Percentiles rank a stretch among this genome's conserved stretches.
These are phyloP conservation scores for Drosophila paramelanica DNA, from an alignment of 2,888 invertebrate genomes.

Conservation along the genomic window DNA sequence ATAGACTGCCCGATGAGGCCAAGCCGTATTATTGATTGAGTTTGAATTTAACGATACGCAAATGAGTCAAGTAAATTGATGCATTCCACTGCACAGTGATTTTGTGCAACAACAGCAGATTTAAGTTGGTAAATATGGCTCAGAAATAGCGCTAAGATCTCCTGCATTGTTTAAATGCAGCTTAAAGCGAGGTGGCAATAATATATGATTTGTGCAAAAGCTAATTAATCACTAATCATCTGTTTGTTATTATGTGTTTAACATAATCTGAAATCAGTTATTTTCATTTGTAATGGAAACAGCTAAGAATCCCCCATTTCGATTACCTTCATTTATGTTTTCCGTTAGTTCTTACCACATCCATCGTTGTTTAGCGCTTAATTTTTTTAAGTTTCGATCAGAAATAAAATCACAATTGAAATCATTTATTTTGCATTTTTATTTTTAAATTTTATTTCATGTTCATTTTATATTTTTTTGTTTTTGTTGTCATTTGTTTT, in stretches of 20 bases:
- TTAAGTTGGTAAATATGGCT: not conserved
- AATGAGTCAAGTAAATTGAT: not conserved
- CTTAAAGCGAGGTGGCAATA: no score
- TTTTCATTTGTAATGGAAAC: no score
- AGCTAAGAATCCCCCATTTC: no score
- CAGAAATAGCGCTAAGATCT: no score
- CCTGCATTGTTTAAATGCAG: no score
- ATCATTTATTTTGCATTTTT: constrained; percentile 50
- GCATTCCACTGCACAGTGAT: not conserved
- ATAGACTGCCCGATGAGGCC: not conserved
- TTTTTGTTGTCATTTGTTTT: constrained; percentile 41
- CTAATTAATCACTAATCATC: no score
- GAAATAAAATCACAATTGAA: not conserved
- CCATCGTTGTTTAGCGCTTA: no score
- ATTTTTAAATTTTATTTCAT: constrained; percentile 63
- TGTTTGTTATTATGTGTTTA: no score
- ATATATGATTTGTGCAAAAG: not conserved
- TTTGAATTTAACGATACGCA: not conserved
- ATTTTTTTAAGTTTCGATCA: not conserved
- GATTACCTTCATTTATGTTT: no score
- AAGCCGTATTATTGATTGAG: constrained; percentile 1
- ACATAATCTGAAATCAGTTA: no score
- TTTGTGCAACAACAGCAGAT: not conserved
- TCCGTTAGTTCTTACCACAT: no score
- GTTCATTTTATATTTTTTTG: constrained; percentile 45